These are phyloP conservation scores for Echinops telfairi DNA, from an alignment of 2,113 vertebrate genomes.

Conservation along the genomic window DNA sequence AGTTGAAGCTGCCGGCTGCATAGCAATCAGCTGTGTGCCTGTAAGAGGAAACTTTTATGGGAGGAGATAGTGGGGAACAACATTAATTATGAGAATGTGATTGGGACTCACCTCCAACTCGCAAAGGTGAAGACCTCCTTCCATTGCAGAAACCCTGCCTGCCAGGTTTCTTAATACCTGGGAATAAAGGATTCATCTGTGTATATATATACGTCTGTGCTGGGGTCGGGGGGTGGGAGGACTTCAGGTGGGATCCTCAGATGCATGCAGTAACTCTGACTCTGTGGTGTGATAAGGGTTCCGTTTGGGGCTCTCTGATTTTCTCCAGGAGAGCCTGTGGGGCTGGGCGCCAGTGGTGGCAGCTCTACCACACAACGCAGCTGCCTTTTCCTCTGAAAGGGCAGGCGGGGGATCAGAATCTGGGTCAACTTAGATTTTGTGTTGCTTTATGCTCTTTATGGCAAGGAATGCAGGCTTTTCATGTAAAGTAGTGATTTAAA, in stretches of 20 bases:
- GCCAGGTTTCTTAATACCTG: too few species aligned
- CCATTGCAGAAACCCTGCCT: too few species aligned
- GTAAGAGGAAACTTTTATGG: too few species aligned
- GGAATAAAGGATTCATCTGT: too few species aligned
- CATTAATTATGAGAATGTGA: too few species aligned
- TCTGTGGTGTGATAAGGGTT: not conserved
- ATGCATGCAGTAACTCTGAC: not conserved
- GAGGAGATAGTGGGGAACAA: too few species aligned
- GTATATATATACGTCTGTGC: rapidly evolving
- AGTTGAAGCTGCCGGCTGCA: too few species aligned
- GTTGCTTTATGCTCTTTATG: not conserved
- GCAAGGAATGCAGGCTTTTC: not conserved
- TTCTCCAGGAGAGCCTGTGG: not conserved
- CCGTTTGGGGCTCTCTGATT: not conserved
- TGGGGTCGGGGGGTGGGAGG: not conserved
- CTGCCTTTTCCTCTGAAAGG: not conserved
- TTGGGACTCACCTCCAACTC: too few species aligned
- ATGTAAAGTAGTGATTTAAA: not conserved
- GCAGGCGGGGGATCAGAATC: not conserved
- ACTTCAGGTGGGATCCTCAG: not conserved
- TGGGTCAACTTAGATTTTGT: not conserved
- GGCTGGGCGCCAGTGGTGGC: not conserved
- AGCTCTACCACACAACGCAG: not conserved
- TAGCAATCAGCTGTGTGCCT: too few species aligned
- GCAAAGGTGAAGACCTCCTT: too few species aligned